A percentile compares a stretch with the other conserved stretches of the same genome.
Evolutionary conservation across 2,113 vertebrate species (phyloP).

Genomic region (Gymnorhina tibicen): DNA sequence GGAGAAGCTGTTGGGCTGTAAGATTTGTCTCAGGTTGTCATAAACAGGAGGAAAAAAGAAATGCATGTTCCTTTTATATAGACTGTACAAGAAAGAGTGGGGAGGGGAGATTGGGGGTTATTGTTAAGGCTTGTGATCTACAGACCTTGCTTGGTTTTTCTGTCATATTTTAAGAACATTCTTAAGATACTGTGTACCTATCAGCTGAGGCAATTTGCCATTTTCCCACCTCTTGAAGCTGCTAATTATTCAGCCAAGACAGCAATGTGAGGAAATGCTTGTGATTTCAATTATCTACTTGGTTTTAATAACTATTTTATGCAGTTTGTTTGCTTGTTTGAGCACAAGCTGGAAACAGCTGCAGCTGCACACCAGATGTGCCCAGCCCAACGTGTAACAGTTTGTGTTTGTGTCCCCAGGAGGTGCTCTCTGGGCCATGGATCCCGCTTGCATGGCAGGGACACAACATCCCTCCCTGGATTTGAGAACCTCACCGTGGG

Average conservation of each 20-base stretch:
- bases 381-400: not conserved
- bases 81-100: not conserved
- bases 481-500: constrained; percentile 89
- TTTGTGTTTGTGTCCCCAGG: constrained; percentile 46
- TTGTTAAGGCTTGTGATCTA: not conserved
- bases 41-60: not conserved
- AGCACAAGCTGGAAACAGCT: not conserved
- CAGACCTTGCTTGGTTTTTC: not conserved
- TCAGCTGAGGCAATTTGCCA: not conserved
- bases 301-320: not conserved
- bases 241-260: not conserved
- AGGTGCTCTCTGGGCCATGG: constrained; percentile 44
- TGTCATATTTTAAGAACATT: not conserved
- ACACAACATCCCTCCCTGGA: constrained; percentile 79
- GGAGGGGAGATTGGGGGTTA: not conserved
- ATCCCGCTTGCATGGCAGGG: constrained; percentile 56
- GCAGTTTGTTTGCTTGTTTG: not conserved
- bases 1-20: not conserved
- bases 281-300: not conserved
- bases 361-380: not conserved
- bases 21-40: not conserved
- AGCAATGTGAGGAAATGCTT: not conserved
- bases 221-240: not conserved
- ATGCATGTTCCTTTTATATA: not conserved
- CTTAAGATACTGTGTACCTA: not conserved